Evolutionary conservation across 92 coral and sea anemone genomes (phyloP).

Genomic region (Montipora capitata): DNA sequence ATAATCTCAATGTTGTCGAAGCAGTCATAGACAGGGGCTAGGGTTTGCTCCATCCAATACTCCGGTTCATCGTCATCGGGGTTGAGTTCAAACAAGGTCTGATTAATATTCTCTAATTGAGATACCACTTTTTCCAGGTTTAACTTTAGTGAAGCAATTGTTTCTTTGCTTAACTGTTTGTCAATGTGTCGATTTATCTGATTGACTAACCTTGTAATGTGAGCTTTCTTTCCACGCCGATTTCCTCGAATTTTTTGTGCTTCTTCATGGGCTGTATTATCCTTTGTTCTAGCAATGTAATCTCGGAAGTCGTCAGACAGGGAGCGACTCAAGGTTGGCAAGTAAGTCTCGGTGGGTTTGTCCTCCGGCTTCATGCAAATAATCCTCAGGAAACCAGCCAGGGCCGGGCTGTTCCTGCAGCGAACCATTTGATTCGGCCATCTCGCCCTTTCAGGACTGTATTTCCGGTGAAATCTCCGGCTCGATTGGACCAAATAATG

Average conservation of each 20-base stretch:
- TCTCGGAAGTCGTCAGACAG: conserved; percentile 14
- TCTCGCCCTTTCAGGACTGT: no score
- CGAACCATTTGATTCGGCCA: not conserved
- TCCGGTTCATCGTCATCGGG: conserved; percentile 68
- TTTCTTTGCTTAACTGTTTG: conserved; percentile 13
- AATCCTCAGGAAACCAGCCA: conserved; percentile 10
- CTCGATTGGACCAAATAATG: no score
- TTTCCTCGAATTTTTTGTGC: conserved; percentile 13
- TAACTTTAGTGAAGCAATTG: conserved; percentile 37
- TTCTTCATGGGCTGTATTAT: conserved; percentile 11
- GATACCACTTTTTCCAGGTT: conserved; percentile 24
- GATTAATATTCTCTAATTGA: conserved; percentile 48
- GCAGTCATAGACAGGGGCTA: conserved; percentile 42
- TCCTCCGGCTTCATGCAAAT: not conserved
- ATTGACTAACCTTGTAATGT: conserved; percentile 31
- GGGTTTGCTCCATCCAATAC: conserved; percentile 55
- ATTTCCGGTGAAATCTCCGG: no score
- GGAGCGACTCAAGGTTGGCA: not conserved
- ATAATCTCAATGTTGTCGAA: conserved; percentile 44
- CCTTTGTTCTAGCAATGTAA: not conserved
- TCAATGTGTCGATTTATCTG: conserved; percentile 24
- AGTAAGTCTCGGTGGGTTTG: no score
- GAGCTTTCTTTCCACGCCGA: conserved; percentile 36
- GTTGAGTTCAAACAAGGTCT: conserved; percentile 45
- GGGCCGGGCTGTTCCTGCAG: not conserved